phyloP scores from a whole-genome alignment of 2,797 vertebrate species.

The Tiaroga cobitis region DNA sequence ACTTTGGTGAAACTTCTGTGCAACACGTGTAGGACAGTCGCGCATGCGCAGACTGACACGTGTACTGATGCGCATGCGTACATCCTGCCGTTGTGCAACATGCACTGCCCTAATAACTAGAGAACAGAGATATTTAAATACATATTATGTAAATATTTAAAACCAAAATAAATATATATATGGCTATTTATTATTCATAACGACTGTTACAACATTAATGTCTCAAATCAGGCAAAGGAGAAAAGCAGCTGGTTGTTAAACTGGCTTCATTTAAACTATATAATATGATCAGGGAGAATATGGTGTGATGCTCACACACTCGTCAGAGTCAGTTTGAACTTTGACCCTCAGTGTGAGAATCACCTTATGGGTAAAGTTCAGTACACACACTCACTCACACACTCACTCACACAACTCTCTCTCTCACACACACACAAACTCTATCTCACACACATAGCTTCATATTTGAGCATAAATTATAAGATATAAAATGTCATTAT shows the following conservation, averaged over 20 bases:
- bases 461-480: too few relatives aligned
- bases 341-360: neutral
- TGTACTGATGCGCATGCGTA: neutral
- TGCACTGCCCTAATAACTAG: neutral
- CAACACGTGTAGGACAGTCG: neutral
- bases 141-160: neutral
- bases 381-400: too few relatives aligned
- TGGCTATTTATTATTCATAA: neutral
- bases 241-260: neutral
- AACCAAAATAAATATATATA: too few relatives aligned
- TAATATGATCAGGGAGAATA: neutral
- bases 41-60: neutral
- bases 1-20: neutral
- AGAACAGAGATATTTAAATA: neutral
- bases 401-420: too few relatives aligned
- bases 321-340: neutral
- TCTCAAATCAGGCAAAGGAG: neutral
- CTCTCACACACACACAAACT: too few relatives aligned
- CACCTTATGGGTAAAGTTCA: neutral
- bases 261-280: neutral
- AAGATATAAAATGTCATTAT: too few relatives aligned
- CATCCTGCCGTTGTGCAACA: too few relatives aligned
- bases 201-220: too few relatives aligned
- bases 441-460: neutral
- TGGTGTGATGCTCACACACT: too few relatives aligned